Evolutionary conservation across 2,888 invertebrate species (phyloP), one percentile per base, ranked within the genome.

Genomic region (Quadriops clusia): DNA sequence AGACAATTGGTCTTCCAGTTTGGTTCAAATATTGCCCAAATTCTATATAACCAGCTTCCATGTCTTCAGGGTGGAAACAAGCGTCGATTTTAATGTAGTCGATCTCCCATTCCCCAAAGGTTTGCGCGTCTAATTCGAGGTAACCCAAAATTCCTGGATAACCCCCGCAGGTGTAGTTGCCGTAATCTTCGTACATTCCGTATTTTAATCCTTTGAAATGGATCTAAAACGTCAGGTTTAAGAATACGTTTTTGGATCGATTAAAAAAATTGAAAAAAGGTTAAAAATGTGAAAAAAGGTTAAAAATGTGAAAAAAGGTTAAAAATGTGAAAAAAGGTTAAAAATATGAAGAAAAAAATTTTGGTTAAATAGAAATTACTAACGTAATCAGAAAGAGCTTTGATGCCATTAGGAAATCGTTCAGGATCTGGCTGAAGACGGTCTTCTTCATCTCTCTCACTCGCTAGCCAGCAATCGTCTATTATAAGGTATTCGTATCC

Each of bases 81-180:
- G 84, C 86, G 49, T 87, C 87, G 21, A 86, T 60, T 58, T 87
- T 86, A 24, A 87, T 62, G 50, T 82, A 82, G 54, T 87, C 87
- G 0, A 83, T 76, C 6, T 66, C 74, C 86, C 85, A 87, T 12
- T 74, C 71, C 1, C 79, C 82, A 51, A 85, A 80, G 1, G 77
- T 77, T 35, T 76, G 56, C 0, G 83, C 77, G 49, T 87, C 86
- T 3, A 61, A 44, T 46, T 72, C 63, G 44, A 81, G 65, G 47
- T 77, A 64, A 3, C 70, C 70, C 5, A 74, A 56, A 30, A 77
- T 75, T 3, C 85, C 86, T 0, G 85, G 85, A 53, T 78, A 85
- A 0, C 82, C 80, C 2, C 68, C 79, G 50, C 85, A 87, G 0
- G 87, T 87, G 34, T 64, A 56, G 14, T 69, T 75, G 0, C 86